Conservation (phyloP, 2,888 invertebrate genomes). For the Micropterix aruncella region DNA sequence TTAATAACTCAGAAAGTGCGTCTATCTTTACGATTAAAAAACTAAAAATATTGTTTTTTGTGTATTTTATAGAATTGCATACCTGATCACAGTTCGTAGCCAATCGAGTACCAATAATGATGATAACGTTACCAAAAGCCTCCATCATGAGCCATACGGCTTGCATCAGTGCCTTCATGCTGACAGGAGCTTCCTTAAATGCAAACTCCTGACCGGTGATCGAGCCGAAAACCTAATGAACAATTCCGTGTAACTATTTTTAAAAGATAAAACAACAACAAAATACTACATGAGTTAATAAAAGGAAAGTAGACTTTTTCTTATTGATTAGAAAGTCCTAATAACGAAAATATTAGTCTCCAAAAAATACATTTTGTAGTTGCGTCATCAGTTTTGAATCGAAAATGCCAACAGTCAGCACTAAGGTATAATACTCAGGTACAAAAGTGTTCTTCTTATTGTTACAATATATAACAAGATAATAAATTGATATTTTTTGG, state of each 20-base stretch:
- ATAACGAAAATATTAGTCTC: neutral
- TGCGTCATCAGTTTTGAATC: too few relatives aligned
- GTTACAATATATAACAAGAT: too few relatives aligned
- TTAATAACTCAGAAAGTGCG: too few relatives aligned
- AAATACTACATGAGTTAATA: conserved; percentile 3
- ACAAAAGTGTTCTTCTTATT: too few relatives aligned
- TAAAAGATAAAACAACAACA: conserved; percentile 7
- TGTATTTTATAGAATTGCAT: too few relatives aligned
- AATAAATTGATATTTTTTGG: too few relatives aligned
- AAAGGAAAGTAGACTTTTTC: too few relatives aligned
- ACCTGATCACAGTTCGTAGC: conserved; percentile 53
- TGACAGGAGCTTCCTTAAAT: conserved; percentile 70
- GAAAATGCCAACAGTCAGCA: too few relatives aligned
- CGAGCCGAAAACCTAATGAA: conserved; percentile 55
- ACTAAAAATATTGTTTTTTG: too few relatives aligned
- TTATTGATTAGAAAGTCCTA: neutral
- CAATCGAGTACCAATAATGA: conserved; percentile 58
- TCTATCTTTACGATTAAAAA: too few relatives aligned
- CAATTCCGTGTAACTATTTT: neutral
- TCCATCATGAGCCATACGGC: conserved; percentile 73
- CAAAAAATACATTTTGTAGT: neutral
- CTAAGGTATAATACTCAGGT: too few relatives aligned
- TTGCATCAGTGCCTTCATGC: conserved; percentile 77
- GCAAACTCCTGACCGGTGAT: conserved; percentile 82
- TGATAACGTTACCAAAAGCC: conserved; percentile 72